Conservation (phyloP, 1,140 invertebrate species). For the Panagrolaimus sp. region DNA sequence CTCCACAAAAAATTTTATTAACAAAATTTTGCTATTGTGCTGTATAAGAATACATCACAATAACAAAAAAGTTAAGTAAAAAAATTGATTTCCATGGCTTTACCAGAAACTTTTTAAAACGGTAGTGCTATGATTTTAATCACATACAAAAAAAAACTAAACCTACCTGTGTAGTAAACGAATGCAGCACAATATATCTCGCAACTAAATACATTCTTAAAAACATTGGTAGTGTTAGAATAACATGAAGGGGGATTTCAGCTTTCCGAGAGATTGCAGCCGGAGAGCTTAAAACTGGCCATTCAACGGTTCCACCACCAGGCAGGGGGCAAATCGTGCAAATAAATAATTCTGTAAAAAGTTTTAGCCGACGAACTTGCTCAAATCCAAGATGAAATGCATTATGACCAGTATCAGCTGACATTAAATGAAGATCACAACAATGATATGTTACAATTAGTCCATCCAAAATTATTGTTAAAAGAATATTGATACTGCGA, state of each 20-base stretch:
- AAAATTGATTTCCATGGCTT: too few species aligned
- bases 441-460: slow-evolving; percentile 42
- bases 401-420: slow-evolving; percentile 47
- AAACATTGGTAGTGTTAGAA: slow-evolving; percentile 97
- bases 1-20: too few species aligned
- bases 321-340: slow-evolving; percentile 52
- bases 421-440: slow-evolving; percentile 44
- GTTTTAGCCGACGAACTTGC: slow-evolving; percentile 34
- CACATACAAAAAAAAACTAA: neutral
- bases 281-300: slow-evolving; percentile 31
- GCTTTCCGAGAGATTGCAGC: slow-evolving; percentile 13
- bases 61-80: too few species aligned
- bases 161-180: slow-evolving; percentile 77
- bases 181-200: slow-evolving; percentile 95
- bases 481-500: slow-evolving; percentile 29
- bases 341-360: slow-evolving; percentile 41
- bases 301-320: slow-evolving; percentile 31
- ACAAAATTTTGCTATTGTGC: too few species aligned
- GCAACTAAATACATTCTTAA: slow-evolving; percentile 95
- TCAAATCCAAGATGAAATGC: slow-evolving; percentile 28
- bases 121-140: too few species aligned
- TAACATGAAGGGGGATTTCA: slow-evolving; percentile 68
- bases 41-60: too few species aligned
- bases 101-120: too few species aligned
- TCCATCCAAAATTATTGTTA: slow-evolving; percentile 45